Conservation (phyloP, 2,797 vertebrate species). For the Hemitrygon akajei region DNA sequence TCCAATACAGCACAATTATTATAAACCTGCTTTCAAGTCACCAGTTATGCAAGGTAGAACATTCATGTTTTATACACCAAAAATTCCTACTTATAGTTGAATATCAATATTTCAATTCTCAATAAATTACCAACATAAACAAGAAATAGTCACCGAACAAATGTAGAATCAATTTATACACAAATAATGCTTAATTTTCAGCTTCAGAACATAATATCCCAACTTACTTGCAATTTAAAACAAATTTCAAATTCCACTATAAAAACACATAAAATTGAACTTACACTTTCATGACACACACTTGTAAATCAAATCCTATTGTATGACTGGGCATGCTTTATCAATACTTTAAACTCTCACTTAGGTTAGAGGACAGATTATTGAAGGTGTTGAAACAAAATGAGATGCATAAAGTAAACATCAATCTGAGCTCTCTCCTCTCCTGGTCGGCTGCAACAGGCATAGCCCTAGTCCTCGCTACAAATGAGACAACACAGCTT, state of each 20-base stretch:
- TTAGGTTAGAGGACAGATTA: not conserved
- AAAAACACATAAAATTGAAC: not conserved
- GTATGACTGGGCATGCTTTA: too few relatives aligned
- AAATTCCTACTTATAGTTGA: not conserved
- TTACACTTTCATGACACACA: not conserved
- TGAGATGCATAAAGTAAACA: not conserved
- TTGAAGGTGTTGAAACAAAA: not conserved
- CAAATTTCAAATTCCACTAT: not conserved
- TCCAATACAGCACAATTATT: not conserved
- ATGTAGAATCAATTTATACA: not conserved
- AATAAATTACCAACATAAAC: not conserved
- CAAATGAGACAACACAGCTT: too few relatives aligned
- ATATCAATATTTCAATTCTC: not conserved
- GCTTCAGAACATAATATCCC: constrained; percentile 5
- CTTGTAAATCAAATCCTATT: too few relatives aligned
- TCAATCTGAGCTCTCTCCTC: not conserved
- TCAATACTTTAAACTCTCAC: not conserved
- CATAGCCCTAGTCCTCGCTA: too few relatives aligned
- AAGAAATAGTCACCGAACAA: not conserved
- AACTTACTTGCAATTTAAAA: not conserved
- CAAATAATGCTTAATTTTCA: not conserved
- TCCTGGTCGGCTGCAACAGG: too few relatives aligned
- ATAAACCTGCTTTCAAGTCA: not conserved
- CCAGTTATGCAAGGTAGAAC: not conserved
- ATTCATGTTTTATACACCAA: not conserved